Conservation (phyloP, 2,888 invertebrate species). For the Hylaea fasciaria region DNA sequence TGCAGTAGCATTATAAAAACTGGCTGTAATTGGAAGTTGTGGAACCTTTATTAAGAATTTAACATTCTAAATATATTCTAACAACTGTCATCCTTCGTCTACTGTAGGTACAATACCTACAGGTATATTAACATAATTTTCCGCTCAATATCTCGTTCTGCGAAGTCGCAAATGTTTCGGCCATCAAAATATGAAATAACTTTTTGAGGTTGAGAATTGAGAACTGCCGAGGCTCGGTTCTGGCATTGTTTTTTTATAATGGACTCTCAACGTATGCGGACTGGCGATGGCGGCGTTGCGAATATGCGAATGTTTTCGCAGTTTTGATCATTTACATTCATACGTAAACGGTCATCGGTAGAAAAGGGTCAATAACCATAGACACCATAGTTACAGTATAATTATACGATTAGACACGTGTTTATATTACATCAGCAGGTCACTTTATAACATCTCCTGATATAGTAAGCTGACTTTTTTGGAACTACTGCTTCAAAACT, state of each 20-base stretch:
- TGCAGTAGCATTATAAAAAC: not conserved
- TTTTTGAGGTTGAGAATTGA: slow-evolving; percentile 51
- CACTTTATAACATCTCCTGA: too few relatives aligned
- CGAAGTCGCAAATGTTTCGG: slow-evolving; percentile 57
- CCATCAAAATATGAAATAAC: slow-evolving; percentile 59
- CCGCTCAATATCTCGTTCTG: slow-evolving; percentile 61
- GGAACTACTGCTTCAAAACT: not conserved
- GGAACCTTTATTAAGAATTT: not conserved
- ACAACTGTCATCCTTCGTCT: slow-evolving; percentile 50
- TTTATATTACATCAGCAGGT: too few relatives aligned
- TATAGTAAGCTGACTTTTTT: not conserved
- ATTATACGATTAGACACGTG: too few relatives aligned
- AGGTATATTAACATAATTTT: slow-evolving; percentile 73
- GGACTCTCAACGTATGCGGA: slow-evolving; percentile 35
- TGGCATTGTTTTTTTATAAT: slow-evolving; percentile 46
- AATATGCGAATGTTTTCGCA: slow-evolving; percentile 39
- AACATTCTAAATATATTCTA: slow-evolving; percentile 36
- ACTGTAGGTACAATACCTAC: slow-evolving; percentile 43
- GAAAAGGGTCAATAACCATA: not conserved
- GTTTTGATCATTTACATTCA: slow-evolving; percentile 10
- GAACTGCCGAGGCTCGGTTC: slow-evolving; percentile 36
- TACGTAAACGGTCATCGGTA: not conserved
- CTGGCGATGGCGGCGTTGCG: slow-evolving; percentile 33
- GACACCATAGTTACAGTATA: too few relatives aligned
- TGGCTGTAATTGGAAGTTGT: too few relatives aligned